A percentile compares a stretch with the other conserved stretches of the same genome.
Conservation (phyloP, 2,888 invertebrate species). For the Eristalinus sepulchralis region DNA sequence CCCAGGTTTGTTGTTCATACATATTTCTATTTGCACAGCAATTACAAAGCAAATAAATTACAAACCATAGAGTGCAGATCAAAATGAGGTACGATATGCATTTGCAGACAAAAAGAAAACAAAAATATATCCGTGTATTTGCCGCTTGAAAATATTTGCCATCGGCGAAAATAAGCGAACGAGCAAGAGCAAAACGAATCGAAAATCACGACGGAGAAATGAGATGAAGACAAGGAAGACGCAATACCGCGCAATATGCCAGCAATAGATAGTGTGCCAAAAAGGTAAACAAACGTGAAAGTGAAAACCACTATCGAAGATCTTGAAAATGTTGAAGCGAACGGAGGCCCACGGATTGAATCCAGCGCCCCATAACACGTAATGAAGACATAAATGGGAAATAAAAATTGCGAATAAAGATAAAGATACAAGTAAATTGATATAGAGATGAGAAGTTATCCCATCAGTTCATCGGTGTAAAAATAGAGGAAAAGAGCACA, state of each 20-base stretch:
- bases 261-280: neutral
- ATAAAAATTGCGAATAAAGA: conserved; percentile 47
- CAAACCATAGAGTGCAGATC: conserved; percentile 9
- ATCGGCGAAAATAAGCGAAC: neutral
- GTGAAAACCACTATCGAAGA: conserved; percentile 27
- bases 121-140: neutral
- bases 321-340: neutral
- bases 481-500: neutral
- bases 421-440: conserved; percentile 27
- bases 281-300: conserved; percentile 33
- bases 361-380: conserved; percentile 47
- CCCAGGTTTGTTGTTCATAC: neutral
- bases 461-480: neutral
- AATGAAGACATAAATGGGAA: conserved; percentile 44
- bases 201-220: conserved; percentile 18
- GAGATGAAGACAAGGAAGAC: conserved; percentile 3
- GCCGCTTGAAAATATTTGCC: conserved; percentile 21
- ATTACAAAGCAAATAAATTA: conserved; percentile 31
- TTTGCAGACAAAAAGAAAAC: neutral
- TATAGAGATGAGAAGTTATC: conserved; percentile 7
- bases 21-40: conserved; percentile 14
- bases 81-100: neutral
- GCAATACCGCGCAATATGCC: neutral
- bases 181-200: neutral
- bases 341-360: conserved; percentile 33